Percentiles rank a stretch among this genome's conserved stretches.
Evolutionary conservation across 1,140 invertebrate genomes (phyloP).

Genomic region (Armadillidium nasatum): DNA sequence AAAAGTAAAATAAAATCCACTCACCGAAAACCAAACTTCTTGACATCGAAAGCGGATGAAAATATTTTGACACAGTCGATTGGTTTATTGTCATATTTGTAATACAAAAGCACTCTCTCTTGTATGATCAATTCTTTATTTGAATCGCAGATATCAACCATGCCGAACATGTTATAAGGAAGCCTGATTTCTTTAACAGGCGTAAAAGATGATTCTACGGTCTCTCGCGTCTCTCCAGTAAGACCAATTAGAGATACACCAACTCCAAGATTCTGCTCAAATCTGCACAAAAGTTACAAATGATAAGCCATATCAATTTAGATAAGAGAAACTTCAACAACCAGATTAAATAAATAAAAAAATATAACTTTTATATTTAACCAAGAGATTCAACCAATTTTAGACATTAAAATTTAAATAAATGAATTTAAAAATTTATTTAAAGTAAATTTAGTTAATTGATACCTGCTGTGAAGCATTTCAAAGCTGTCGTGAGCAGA

Average conservation of each 20-base stretch:
- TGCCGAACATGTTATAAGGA: slow-evolving; percentile 89
- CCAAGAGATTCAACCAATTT: no score
- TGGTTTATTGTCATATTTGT: slow-evolving; percentile 93
- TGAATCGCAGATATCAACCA: slow-evolving; percentile 93
- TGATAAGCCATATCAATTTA: no score
- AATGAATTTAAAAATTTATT: no score
- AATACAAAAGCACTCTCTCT: slow-evolving; percentile 87
- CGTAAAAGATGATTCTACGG: slow-evolving; percentile 76
- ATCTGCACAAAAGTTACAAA: slow-evolving; percentile 50
- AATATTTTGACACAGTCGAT: slow-evolving; percentile 98
- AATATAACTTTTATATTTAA: no score
- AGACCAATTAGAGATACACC: slow-evolving; percentile 83
- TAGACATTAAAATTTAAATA: no score
- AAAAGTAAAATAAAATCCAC: background rate
- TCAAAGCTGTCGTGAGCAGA: slow-evolving; percentile 75
- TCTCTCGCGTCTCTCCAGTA: slow-evolving; percentile 85
- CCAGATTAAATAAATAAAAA: no score
- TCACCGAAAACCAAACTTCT: slow-evolving; percentile 77
- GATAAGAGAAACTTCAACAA: no score
- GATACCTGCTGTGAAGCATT: slow-evolving; percentile 52
- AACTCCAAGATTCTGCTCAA: slow-evolving; percentile 78
- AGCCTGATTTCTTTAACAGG: slow-evolving; percentile 77
- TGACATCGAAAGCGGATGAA: slow-evolving; percentile 71
- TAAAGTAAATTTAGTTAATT: no score
- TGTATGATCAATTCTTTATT: slow-evolving; percentile 84